A percentile compares a stretch with the other conserved stretches of the same genome.
Conservation (phyloP, 2,113 vertebrate species). For the Mirounga angustirostris region DNA sequence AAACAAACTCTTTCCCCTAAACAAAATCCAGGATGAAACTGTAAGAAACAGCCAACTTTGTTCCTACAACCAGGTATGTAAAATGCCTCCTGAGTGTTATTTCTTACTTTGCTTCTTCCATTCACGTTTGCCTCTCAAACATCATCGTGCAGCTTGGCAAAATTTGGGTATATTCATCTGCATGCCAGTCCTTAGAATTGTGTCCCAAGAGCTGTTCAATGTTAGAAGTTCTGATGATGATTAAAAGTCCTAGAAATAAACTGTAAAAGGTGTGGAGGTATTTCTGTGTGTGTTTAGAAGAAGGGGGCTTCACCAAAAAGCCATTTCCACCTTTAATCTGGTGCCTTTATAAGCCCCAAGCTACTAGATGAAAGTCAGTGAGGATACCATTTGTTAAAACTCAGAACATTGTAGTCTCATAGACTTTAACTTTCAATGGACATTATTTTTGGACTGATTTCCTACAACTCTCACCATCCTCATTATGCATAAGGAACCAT, state of each 20-base stretch:
- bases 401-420: neutral
- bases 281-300: neutral
- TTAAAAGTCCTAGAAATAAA: slow-evolving; percentile 53
- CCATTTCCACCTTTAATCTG: slow-evolving; percentile 1
- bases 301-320: neutral
- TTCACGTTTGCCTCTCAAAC: neutral
- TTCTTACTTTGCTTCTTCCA: neutral
- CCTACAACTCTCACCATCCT: neutral
- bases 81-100: neutral
- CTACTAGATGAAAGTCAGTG: neutral
- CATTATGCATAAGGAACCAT: neutral
- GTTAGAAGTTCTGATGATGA: slow-evolving; percentile 14
- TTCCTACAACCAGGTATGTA: neutral
- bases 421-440: slow-evolving; percentile 27
- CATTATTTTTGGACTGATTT: slow-evolving; percentile 27
- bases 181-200: neutral
- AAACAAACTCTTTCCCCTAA: slow-evolving; percentile 29
- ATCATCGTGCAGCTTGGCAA: neutral
- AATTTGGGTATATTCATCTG: neutral
- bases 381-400: neutral
- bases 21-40: slow-evolving; percentile 9
- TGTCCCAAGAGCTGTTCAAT: neutral
- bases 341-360: neutral
- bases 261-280: neutral
- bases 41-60: neutral